Conservation (phyloP, 2,113 vertebrate genomes). For the Smithornis capensis region DNA sequence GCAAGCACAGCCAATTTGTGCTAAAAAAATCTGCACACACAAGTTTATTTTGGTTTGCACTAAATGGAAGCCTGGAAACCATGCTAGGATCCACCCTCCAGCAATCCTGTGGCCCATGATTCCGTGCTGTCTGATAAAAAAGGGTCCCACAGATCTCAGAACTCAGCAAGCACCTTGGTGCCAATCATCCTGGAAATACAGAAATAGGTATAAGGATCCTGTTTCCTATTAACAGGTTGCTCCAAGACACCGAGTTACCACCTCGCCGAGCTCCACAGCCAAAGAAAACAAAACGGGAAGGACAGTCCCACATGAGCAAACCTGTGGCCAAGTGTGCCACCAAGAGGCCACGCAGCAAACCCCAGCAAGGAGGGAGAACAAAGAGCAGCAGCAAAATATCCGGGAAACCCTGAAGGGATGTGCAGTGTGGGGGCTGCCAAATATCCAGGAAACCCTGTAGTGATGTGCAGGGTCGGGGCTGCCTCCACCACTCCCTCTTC, state of each 20-base stretch:
- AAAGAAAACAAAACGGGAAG: background rate
- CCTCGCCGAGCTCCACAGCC: background rate
- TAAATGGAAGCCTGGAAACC: background rate
- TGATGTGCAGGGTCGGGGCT: background rate
- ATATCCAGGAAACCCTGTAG: background rate
- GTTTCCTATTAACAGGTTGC: background rate
- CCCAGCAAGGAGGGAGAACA: background rate
- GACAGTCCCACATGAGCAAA: background rate
- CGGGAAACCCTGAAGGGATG: background rate
- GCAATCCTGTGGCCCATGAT: background rate
- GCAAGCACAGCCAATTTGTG: background rate
- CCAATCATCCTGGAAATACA: background rate
- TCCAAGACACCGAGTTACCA: background rate
- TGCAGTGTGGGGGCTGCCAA: background rate
- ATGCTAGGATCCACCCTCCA: fast-evolving
- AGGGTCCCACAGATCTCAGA: background rate
- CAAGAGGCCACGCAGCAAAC: slow-evolving; percentile 46
- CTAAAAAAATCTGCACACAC: background rate
- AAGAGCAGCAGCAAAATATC: background rate
- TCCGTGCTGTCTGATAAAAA: background rate
- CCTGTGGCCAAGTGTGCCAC: slow-evolving; percentile 66
- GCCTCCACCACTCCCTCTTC: background rate
- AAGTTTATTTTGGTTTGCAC: background rate
- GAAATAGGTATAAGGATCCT: background rate
- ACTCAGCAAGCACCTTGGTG: background rate